Evolutionary conservation across 2,888 invertebrate species (phyloP).

Genomic region (Carcina quercana): DNA sequence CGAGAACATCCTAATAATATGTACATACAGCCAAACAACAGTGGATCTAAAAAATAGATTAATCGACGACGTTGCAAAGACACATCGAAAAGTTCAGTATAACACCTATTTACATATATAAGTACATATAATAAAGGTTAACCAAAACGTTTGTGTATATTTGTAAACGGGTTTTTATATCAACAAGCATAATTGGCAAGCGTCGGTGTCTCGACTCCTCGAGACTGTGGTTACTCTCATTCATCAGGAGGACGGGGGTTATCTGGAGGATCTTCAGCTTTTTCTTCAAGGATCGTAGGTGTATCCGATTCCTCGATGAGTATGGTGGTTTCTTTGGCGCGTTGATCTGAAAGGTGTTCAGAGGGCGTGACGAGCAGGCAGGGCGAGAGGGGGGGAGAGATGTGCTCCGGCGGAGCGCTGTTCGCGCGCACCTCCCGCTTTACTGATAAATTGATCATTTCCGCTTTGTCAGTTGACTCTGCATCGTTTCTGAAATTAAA

Average conservation of each 20-base stretch:
- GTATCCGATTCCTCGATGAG: slow-evolving; percentile 36
- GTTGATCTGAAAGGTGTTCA: slow-evolving; percentile 13
- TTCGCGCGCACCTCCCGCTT: slow-evolving; percentile 40
- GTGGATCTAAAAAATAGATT: slow-evolving; percentile 49
- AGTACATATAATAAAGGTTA: slow-evolving; percentile 25
- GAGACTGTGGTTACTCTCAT: slow-evolving; percentile 28
- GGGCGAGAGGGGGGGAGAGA: slow-evolving; percentile 27
- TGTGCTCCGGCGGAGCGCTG: slow-evolving; percentile 38
- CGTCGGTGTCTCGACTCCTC: slow-evolving; percentile 18
- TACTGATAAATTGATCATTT: slow-evolving; percentile 37
- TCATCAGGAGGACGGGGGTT: slow-evolving; percentile 21
- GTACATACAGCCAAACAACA: slow-evolving; percentile 28
- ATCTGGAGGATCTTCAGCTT: too few species aligned
- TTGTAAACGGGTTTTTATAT: slow-evolving; percentile 35
- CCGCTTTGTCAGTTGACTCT: slow-evolving; percentile 39
- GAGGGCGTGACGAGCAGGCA: slow-evolving; percentile 15
- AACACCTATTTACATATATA: slow-evolving; percentile 19
- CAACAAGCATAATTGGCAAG: slow-evolving; percentile 25
- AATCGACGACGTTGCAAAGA: slow-evolving; percentile 39
- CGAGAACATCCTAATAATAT: neutral
- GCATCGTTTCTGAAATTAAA: slow-evolving; percentile 24
- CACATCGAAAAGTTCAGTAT: slow-evolving; percentile 41
- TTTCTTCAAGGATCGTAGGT: too few species aligned
- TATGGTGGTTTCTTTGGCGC: slow-evolving; percentile 37
- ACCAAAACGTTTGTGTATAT: slow-evolving; percentile 42